Evolutionary conservation across 2,888 invertebrate species (phyloP).

Genomic region (Leistus spinibarbis): DNA sequence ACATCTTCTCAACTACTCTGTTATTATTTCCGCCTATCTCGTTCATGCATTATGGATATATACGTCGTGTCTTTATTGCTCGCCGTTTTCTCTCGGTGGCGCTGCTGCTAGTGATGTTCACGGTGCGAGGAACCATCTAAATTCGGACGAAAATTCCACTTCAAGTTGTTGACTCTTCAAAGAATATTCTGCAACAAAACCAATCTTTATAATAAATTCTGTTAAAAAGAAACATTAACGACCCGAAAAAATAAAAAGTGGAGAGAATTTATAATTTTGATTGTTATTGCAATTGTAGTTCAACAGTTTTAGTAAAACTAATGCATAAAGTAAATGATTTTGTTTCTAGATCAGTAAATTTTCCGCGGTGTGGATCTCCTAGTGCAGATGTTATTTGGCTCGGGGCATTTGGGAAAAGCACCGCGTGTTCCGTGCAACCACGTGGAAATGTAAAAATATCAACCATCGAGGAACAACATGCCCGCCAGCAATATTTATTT

Average conservation of each 20-base stretch:
- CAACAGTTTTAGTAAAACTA: background rate
- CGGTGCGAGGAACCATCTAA: background rate
- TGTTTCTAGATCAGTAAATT: background rate
- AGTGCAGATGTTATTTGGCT: background rate
- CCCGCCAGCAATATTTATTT: background rate
- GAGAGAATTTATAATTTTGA: background rate
- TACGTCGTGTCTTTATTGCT: slow-evolving; percentile 36
- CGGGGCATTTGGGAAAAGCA: background rate
- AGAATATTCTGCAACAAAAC: background rate
- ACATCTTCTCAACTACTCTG: slow-evolving; percentile 51
- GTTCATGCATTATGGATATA: slow-evolving; percentile 52
- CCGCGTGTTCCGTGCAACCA: slow-evolving; percentile 7
- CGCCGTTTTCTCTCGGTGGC: slow-evolving; percentile 5
- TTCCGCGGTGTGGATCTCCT: background rate
- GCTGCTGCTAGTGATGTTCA: slow-evolving; percentile 9
- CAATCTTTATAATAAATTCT: background rate
- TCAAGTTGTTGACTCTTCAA: background rate
- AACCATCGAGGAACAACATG: background rate
- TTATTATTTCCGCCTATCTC: slow-evolving; percentile 50
- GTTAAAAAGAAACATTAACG: background rate
- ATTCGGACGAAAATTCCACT: background rate
- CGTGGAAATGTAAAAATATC: slow-evolving; percentile 31
- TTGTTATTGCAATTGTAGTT: background rate
- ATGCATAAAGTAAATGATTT: background rate
- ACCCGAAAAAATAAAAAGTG: background rate